Evolutionary conservation across 2,888 invertebrate species (phyloP), one percentile per base, ranked within the genome.

Genomic region (Caenorhabditis imperialis): DNA sequence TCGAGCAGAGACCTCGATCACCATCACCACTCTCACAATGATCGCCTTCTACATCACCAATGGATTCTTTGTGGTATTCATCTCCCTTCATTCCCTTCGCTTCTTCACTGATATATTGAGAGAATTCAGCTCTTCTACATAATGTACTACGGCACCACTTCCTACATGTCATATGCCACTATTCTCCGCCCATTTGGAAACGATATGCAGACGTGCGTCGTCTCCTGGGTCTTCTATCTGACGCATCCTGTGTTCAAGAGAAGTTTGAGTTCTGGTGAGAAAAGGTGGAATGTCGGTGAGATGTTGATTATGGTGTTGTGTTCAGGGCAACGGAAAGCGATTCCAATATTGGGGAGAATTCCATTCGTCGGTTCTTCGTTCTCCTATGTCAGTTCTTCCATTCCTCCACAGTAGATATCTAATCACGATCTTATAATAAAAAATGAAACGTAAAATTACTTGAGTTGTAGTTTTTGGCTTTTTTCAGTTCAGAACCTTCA

Each of bases 221-320:
- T 65, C 16, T 27, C 63, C 1, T 48, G 38, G 40, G 55, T 65
- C 8, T 65, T 65, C 35, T 65, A 48, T n/a, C 10, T 55, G 8
- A 65, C 55, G n/a, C 63, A 65, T 55, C 55, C 63, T 7, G 47
- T 35, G 3, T 55, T 65, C 25, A 27, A 47, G 25, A 38, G 40
- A 42, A 30, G 7, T 30, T 6, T 7, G 10, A 30, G 6, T 30
- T 7, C 30, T 30, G 30, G 30, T 7, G 6, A 6, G 30, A n/a
- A n/a, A n/a, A n/a, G n/a, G n/a, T n/a, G n/a, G n/a, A n/a, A n/a
- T n/a, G n/a, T n/a, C n/a, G n/a, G n/a, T n/a, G n/a, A n/a, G n/a
- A n/a, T n/a, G n/a, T n/a, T n/a, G n/a, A n/a, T n/a, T n/a, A n/a
- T n/a, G n/a, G n/a, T n/a, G n/a, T n/a, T n/a, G n/a, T n/a, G n/a